These are phyloP conservation scores for Gephyroberyx darwinii DNA, from an alignment of 2,797 vertebrate genomes.

Conservation along the genomic window DNA sequence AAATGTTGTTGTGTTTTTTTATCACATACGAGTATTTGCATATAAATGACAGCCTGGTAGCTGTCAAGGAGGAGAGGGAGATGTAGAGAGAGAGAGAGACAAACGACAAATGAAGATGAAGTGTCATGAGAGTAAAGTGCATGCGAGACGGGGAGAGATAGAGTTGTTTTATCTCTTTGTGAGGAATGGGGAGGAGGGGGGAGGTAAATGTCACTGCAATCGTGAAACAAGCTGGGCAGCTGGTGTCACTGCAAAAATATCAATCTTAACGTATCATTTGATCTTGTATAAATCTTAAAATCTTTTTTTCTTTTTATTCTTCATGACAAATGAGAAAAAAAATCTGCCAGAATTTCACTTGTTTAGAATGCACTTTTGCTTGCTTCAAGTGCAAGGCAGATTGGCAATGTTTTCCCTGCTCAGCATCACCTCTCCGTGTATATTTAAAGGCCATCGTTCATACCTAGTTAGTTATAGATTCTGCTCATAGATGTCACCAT, in stretches of 20 bases:
- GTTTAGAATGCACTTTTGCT: no score
- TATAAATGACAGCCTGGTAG: slow-evolving; percentile 74
- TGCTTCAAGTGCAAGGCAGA: no score
- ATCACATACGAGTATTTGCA: slow-evolving; percentile 74
- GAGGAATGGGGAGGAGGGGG: slow-evolving; percentile 34
- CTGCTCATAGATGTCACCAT: slow-evolving; percentile 32
- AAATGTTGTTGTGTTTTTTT: background rate
- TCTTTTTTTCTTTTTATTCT: background rate
- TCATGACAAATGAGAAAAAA: background rate
- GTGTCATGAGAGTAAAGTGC: slow-evolving; percentile 69
- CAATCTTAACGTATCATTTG: slow-evolving; percentile 24
- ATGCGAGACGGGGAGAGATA: slow-evolving; percentile 49
- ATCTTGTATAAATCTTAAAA: slow-evolving; percentile 1
- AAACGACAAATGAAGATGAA: slow-evolving; percentile 73
- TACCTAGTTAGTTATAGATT: slow-evolving; percentile 22
- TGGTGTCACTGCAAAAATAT: slow-evolving; percentile 48
- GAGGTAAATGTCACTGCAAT: slow-evolving; percentile 71
- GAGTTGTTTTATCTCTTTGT: slow-evolving; percentile 61
- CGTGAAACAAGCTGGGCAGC: slow-evolving; percentile 61
- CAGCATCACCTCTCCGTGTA: background rate
- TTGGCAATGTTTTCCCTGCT: background rate
- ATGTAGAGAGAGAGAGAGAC: slow-evolving; percentile 39
- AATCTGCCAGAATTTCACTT: background rate
- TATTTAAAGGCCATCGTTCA: slow-evolving; percentile 26
- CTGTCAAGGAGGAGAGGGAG: slow-evolving; percentile 50